Conservation (phyloP, 1,140 invertebrate species). For the Asobara japonica region DNA sequence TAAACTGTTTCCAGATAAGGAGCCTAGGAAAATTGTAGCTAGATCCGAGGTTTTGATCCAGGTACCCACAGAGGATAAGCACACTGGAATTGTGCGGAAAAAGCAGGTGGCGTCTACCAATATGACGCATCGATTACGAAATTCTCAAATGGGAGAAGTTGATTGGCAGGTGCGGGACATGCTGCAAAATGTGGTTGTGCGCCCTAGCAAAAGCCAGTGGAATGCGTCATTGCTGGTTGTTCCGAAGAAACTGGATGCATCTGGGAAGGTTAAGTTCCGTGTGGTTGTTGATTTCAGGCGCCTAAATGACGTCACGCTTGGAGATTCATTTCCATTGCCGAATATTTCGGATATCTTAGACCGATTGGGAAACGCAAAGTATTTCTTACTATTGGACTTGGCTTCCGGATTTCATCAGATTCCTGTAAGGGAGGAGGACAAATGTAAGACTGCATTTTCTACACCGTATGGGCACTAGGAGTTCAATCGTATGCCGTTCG, state of each 20-base stretch:
- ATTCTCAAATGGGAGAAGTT: not conserved
- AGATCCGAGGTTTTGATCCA: not conserved
- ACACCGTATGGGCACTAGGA: too few relatives aligned
- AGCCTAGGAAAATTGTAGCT: not conserved
- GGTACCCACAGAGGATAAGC: too few relatives aligned
- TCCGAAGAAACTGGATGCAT: too few relatives aligned
- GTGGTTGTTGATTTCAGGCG: not conserved
- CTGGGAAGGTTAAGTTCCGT: too few relatives aligned
- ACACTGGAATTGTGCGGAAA: too few relatives aligned
- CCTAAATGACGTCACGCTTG: not conserved
- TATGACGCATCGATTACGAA: not conserved
- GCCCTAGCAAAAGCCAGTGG: not conserved
- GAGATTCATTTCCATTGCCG: slow-evolving; percentile 1
- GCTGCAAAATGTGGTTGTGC: not conserved
- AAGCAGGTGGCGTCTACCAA: too few relatives aligned
- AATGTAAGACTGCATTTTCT: too few relatives aligned
- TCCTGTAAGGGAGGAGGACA: not conserved
- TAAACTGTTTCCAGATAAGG: not conserved
- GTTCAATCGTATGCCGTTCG: too few relatives aligned
- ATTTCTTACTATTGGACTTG: not conserved
- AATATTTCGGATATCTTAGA: slow-evolving; percentile 1
- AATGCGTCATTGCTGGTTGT: too few relatives aligned
- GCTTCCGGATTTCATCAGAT: slow-evolving; percentile 14
- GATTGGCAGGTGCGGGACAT: not conserved
- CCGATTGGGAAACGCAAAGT: not conserved